Evolutionary conservation across 2,888 invertebrate species (phyloP), one percentile per base, ranked within the genome.

Genomic region (Caenorhabditis parvicauda): DNA sequence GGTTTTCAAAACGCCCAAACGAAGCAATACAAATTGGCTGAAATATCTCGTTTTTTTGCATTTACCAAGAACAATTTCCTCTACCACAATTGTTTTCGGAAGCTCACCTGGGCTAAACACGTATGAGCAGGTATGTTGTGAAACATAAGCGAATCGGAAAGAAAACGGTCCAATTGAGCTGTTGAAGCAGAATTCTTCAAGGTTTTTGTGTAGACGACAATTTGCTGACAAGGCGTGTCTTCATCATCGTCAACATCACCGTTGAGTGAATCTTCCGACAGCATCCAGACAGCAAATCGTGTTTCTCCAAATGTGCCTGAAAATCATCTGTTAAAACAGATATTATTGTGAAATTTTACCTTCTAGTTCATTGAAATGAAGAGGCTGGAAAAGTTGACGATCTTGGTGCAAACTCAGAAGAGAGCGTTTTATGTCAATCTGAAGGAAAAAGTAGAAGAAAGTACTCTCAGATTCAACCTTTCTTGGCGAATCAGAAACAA

Each of bases 201-300:
- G 2, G 62, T 67, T 32, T 57, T 56, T 27, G 52, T 53, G 43
- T 51, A 60, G 12, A 79, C 67, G 0, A 78, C 71, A 29, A 71
- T 73, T 43, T 79, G 76, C 27, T 68, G 69, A 41, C 67, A 69
- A n/a, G 67, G 68, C n/a, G 65, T 66, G 32, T 72, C 72, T 32
- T 73, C 75, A 28, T 75, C 78, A 41, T 79, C 78, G 45, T 79
- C 78, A 7, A 79, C 70, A 46, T 79, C 78, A 45, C 77, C 79
- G 38, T 67, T 67, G 7, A 64, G 54, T 12, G 64, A 60, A 44
- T 67, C 67, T 24, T 68, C 70, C n/a, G 67, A 64, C 60, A 76
- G 76, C 14, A 75, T 61, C 79, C 79, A 80, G 51, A 79, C 74
- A 14, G 78, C 77, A 62, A 76, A 79, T 21, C 70, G 56, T n/a